Base-by-base conservation (phyloP, 2,888 invertebrate species). In the Dilophus febrilis region DNA sequence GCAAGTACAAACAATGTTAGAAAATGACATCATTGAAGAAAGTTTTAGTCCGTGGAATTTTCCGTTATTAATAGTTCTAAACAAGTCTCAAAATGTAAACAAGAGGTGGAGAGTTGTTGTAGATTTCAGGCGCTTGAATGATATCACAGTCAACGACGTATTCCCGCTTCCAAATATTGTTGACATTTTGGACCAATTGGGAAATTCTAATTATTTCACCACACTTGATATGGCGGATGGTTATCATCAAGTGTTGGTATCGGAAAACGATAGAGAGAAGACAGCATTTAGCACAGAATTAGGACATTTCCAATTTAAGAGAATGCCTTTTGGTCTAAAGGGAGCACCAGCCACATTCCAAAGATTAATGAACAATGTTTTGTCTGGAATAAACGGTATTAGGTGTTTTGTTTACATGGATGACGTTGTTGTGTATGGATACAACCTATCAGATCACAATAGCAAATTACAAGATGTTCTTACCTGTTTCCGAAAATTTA, bases 271-370 rank as follows among this genome's bases (percentile, higher is more conserved):
- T 32, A 38, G 31, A 22, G 36, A 39, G 7, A 50, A 49, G 42
- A 48, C 48, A 3, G 48, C 44, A 2, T 49, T 50, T 35, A 45
- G 35, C 22, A 42, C 42, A 12, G 35, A 32, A 10, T 35, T 34
- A 8, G 48, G 47, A 2, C 47, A 48, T 13, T 49, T 41, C 28
- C 43, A 49, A 41, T 49, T 44, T 14, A 47, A 2, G n/a, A n/a
- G n/a, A n/a, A n/a, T n/a, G n/a, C n/a, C n/a, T n/a, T n/a, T n/a
- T n/a, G n/a, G n/a, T n/a, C 30, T 46, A 22, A 47, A 46, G 37
- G 48, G 49, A n/a, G 50, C 51, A 1, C 53, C 53, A 2, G 45
- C 50, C 1, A 52, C 50, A 1, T 56, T 56, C 40, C 50, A 51
- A 35, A 36, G 50, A 5, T 31, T 52, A n/a, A n/a, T n/a, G n/a